Conservation (phyloP, 2,888 invertebrate genomes). For the Xestoiulus laeticollis region DNA sequence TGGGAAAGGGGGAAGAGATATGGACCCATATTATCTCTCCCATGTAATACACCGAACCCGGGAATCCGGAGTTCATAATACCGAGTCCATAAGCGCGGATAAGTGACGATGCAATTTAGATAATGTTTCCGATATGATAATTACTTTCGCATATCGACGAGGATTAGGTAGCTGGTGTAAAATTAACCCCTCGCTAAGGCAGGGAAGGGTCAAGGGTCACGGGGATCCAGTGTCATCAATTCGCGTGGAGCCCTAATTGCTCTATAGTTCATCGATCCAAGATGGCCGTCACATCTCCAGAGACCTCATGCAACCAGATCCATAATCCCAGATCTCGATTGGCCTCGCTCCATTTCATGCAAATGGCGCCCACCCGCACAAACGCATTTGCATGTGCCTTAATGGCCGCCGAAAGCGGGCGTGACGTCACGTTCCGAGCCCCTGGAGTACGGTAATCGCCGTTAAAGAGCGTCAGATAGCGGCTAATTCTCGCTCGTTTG, state of each 20-base stretch:
- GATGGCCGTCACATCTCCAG: background rate
- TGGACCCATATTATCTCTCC: background rate
- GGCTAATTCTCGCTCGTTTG: slow-evolving; percentile 12
- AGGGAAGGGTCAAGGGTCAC: slow-evolving; percentile 6
- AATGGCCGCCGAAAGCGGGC: slow-evolving; percentile 7
- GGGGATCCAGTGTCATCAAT: background rate
- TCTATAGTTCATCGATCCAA: slow-evolving; percentile 6
- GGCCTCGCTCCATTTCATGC: slow-evolving; percentile 19
- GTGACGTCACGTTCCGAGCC: background rate
- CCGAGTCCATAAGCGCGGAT: background rate
- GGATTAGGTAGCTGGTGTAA: background rate
- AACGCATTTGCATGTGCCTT: background rate
- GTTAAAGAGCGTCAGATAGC: background rate
- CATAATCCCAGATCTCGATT: slow-evolving; percentile 22
- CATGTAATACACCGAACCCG: background rate
- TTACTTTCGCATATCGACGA: background rate
- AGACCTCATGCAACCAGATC: slow-evolving; percentile 7
- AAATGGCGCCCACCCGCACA: background rate
- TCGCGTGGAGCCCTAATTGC: background rate
- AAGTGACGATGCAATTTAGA: slow-evolving; percentile 26
- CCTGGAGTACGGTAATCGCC: background rate
- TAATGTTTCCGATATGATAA: slow-evolving; percentile 19
- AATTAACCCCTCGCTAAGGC: slow-evolving; percentile 15
- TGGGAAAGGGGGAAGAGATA: background rate
- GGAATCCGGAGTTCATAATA: slow-evolving; percentile 6